Evolutionary conservation across 1,140 invertebrate species (phyloP), one percentile per base, ranked within the genome.

Genomic region (Sitodiplosis mosellana): DNA sequence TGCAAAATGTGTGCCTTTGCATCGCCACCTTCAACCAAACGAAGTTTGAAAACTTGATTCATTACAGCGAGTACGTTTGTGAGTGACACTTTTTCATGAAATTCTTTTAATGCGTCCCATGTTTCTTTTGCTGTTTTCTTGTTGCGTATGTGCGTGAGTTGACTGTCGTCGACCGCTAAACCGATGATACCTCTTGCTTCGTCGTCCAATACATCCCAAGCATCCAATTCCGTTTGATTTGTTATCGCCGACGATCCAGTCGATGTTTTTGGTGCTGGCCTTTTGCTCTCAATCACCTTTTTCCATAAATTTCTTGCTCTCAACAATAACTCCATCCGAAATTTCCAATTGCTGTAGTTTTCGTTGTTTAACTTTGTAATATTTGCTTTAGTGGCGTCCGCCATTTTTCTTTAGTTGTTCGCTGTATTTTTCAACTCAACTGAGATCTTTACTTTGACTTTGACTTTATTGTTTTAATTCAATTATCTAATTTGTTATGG

Each of bases 61-160:
- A 33, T 18, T 41, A 19, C 41, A 44, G 33, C 21, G 44, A 18
- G 14, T 19, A n/a, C 8, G 8, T 47, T 37, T 47, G 22, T 47
- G n/a, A 46, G 22, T 33, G 36, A 15, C 33, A 46, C 33, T 17
- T n/a, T 10, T 17, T 45, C 44, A 21, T 45, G 44, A 45, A 52
- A 53, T 6, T 43, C 33, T 33, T 46, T 46, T 1, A 54, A 40
- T 12, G 46, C 15, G 4, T 51, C 33, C 53, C 53, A 52, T 2
- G 45, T 41, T 11, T 48, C 33, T 19, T 37, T 49, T 45, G 51
- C 48, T 33, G 42, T 43, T 10, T 37, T 41, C 2, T 36, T 36
- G 4, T 18, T 45, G 17, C 42, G 47, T 6, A 54, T 52, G 20
- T 44, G 45, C 2, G 34, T 36, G 3, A 54, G 8, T n/a, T 52